Evolutionary conservation across 2,888 invertebrate genomes (phyloP).

Genomic region (Sesamia inferens): DNA sequence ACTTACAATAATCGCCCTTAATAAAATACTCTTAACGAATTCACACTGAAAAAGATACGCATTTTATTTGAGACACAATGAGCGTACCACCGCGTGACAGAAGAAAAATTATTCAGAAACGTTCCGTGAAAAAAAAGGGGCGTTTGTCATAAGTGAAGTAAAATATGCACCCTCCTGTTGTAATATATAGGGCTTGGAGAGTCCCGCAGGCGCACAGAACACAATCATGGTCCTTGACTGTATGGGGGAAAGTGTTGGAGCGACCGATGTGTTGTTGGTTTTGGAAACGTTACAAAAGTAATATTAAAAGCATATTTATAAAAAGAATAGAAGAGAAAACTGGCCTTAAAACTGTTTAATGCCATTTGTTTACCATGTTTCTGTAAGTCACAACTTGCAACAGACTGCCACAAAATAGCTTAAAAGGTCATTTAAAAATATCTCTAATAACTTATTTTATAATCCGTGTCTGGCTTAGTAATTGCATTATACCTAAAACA

Average conservation of each 20-base stretch:
- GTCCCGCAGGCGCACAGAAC: conserved; percentile 45
- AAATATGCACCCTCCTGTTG: conserved; percentile 69
- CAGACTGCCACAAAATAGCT: neutral
- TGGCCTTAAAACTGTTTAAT: neutral
- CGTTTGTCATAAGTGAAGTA: conserved; percentile 67
- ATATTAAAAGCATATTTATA: neutral
- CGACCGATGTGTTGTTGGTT: conserved; percentile 22
- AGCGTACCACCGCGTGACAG: conserved; percentile 60
- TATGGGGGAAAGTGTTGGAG: conserved; percentile 3
- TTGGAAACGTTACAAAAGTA: conserved; percentile 5
- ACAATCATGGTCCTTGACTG: conserved; percentile 38
- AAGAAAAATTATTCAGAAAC: conserved; percentile 65
- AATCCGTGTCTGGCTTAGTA: neutral
- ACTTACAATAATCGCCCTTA: conserved; percentile 58
- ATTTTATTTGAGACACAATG: conserved; percentile 60
- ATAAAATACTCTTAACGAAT: conserved; percentile 62
- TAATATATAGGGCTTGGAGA: conserved; percentile 66
- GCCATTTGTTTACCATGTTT: neutral
- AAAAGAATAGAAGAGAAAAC: neutral
- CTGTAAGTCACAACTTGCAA: neutral
- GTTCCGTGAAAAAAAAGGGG: conserved; percentile 55
- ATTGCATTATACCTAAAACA: conserved; percentile 23
- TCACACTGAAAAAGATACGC: conserved; percentile 61
- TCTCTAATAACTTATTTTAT: neutral
- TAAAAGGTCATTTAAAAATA: neutral